Evolutionary conservation across 2,113 vertebrate genomes (phyloP).

Genomic region (Ahaetulla prasina): DNA sequence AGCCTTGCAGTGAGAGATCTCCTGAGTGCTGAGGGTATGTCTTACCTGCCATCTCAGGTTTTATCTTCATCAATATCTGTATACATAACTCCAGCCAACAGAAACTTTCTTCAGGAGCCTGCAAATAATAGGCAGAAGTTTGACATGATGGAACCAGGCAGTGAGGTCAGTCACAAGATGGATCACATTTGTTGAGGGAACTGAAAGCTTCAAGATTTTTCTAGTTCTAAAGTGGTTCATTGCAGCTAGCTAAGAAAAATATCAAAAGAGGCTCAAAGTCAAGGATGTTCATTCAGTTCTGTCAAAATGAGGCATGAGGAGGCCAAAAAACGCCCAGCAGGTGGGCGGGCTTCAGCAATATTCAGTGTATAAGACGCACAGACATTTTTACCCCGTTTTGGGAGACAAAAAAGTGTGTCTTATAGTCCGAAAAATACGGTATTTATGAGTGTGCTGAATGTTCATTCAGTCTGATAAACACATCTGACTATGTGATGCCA

Average conservation of each 20-base stretch:
- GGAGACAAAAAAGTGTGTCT: too few relatives aligned
- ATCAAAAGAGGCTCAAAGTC: not conserved
- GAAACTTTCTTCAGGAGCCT: constrained; percentile 38
- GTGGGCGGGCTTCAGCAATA: too few relatives aligned
- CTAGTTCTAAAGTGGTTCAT: constrained; percentile 13
- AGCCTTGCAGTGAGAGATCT: constrained; percentile 47
- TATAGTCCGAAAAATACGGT: too few relatives aligned
- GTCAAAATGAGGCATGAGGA: not conserved
- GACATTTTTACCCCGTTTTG: too few relatives aligned
- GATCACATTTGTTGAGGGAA: constrained; percentile 63
- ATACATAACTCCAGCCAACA: constrained; percentile 43
- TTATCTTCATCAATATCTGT: constrained; percentile 39
- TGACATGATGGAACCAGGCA: constrained; percentile 56
- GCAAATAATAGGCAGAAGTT: constrained; percentile 54
- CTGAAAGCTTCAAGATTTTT: constrained; percentile 33
- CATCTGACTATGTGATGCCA: not conserved
- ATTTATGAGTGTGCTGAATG: not conserved
- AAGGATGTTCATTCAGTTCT: not conserved
- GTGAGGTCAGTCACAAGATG: constrained; percentile 57
- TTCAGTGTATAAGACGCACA: too few relatives aligned
- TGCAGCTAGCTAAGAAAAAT: constrained; percentile 23
- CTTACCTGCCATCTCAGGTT: constrained; percentile 57
- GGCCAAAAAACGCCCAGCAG: too few relatives aligned
- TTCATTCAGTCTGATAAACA: not conserved
- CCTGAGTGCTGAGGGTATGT: constrained; percentile 54